Evolutionary conservation across 92 coral and sea anemone genomes (phyloP).

Genomic region (Epizoanthus ramosus): DNA sequence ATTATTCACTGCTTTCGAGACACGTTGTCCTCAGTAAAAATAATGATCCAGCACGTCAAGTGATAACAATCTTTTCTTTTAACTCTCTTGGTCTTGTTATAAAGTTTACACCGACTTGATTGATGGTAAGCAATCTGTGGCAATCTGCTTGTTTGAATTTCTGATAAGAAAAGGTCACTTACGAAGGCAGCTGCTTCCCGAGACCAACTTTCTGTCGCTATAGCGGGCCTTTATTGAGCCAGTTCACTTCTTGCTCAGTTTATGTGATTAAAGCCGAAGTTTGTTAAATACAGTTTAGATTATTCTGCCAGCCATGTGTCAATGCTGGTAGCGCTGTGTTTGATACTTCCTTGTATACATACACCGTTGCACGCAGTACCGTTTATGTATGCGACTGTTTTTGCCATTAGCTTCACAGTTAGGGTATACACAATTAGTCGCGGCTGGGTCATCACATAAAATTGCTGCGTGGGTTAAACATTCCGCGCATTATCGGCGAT

Average conservation of each 20-base stretch:
- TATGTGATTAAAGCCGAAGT: neutral
- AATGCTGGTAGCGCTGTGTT: neutral
- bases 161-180: slow-evolving; percentile 10
- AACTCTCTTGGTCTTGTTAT: no score
- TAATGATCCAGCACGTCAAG: no score
- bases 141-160: slow-evolving; percentile 1
- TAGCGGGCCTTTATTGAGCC: neutral
- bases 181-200: neutral
- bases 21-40: no score
- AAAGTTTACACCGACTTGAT: neutral
- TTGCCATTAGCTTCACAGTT: neutral
- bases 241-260: neutral
- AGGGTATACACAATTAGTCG: neutral
- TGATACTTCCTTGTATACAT: neutral
- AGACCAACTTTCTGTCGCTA: neutral
- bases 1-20: no score
- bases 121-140: neutral
- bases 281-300: neutral
- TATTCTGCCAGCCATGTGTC: neutral
- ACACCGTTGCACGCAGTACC: neutral
- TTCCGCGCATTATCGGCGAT: neutral
- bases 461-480: neutral
- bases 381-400: neutral
- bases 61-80: no score
- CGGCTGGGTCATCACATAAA: neutral